Conservation (phyloP, 2,888 invertebrate species). For the Kryphioiulus occultus region DNA sequence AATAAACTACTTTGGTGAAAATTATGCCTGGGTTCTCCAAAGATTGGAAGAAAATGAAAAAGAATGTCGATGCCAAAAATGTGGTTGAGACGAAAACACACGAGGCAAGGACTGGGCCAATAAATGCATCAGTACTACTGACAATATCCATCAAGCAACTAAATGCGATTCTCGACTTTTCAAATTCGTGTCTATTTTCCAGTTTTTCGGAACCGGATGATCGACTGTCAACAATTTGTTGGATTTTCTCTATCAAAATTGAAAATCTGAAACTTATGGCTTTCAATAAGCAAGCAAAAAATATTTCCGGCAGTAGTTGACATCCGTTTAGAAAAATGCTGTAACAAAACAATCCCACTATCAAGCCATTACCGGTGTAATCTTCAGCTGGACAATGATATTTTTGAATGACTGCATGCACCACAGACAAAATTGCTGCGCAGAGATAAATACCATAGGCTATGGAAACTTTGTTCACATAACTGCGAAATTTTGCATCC, state of each 20-base stretch:
- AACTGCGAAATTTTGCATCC: background rate
- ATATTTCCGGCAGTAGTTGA: background rate
- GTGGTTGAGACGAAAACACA: background rate
- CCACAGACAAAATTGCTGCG: background rate
- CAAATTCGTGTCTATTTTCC: too few relatives aligned
- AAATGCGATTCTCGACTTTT: background rate
- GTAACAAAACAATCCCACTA: background rate
- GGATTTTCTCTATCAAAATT: background rate
- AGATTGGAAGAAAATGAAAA: background rate
- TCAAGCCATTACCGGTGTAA: background rate
- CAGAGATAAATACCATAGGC: background rate
- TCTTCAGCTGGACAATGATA: background rate
- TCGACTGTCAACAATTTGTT: background rate
- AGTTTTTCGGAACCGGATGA: background rate
- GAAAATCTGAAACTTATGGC: background rate
- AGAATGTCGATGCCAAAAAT: background rate
- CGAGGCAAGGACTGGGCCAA: background rate
- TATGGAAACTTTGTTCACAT: background rate
- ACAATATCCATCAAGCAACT: background rate
- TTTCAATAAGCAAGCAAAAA: background rate
- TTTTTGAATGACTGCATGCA: background rate
- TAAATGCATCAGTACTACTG: background rate
- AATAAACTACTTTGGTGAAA: background rate
- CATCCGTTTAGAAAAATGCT: background rate
- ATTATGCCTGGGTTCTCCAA: background rate